A percentile compares a stretch with the other conserved stretches of the same genome.
Conservation (phyloP, 2,113 vertebrate genomes). For the Oreotrochilus melanogaster region DNA sequence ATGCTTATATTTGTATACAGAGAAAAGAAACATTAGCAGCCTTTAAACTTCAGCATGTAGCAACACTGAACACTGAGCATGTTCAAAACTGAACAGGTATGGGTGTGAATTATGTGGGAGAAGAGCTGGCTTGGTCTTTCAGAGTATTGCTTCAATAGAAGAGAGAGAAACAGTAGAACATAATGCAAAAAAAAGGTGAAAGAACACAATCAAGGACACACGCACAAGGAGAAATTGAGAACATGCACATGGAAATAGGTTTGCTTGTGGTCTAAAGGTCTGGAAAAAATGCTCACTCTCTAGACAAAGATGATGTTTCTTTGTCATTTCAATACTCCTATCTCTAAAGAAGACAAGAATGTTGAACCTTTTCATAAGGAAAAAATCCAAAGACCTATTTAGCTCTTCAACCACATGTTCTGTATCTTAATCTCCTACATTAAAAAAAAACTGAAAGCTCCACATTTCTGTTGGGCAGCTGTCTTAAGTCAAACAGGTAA, state of each 20-base stretch:
- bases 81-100: not conserved
- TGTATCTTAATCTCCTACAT: not conserved
- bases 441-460: not conserved
- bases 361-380: not conserved
- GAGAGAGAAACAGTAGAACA: not conserved
- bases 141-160: not conserved
- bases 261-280: not conserved
- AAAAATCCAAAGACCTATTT: not conserved
- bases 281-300: not conserved
- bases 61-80: not conserved
- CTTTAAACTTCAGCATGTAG: not conserved
- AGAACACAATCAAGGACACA: not conserved
- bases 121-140: not conserved
- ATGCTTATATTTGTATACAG: not conserved
- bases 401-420: not conserved
- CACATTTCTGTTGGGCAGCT: not conserved
- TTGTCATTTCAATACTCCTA: not conserved
- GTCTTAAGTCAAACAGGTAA: not conserved
- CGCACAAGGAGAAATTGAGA: not conserved
- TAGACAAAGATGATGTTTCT: not conserved
- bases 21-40: not conserved
- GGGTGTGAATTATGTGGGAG: not conserved
- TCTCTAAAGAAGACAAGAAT: not conserved
- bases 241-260: not conserved
- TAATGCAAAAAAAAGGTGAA: not conserved